A percentile compares a stretch with the other conserved stretches of the same genome.
phyloP scores from a whole-genome alignment of 2,113 vertebrate genomes.

The Aegypius monachus region DNA sequence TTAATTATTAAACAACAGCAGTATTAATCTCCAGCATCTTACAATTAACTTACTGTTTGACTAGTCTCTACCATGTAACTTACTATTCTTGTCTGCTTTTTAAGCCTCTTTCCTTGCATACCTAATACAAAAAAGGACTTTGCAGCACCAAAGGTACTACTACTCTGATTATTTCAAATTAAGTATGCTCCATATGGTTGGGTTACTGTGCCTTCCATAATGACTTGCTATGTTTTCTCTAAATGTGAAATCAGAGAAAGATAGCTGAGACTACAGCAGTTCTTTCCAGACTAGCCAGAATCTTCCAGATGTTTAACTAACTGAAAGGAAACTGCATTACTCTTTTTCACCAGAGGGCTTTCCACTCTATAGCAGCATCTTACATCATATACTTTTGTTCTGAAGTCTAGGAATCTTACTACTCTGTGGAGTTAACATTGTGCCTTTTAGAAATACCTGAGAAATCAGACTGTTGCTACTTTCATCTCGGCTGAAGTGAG shows the following conservation, averaged over 20 bases:
- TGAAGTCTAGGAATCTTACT: neutral
- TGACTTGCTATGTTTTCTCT: neutral
- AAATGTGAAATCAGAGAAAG: neutral
- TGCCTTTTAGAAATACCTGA: neutral
- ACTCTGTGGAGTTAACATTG: neutral
- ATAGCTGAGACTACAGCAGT: neutral
- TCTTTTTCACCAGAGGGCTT: neutral
- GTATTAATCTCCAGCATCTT: neutral
- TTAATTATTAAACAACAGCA: neutral
- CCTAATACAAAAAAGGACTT: neutral
- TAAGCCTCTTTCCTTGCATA: neutral
- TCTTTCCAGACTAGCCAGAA: neutral
- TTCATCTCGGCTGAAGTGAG: neutral
- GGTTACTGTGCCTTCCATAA: neutral
- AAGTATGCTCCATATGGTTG: neutral
- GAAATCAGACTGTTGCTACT: neutral
- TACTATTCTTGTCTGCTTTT: neutral
- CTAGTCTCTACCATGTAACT: neutral
- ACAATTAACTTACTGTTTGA: neutral
- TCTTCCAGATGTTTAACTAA: neutral
- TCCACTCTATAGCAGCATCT: neutral
- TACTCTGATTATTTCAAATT: neutral
- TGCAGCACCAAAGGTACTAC: neutral
- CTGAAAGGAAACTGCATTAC: neutral
- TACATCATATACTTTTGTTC: neutral